Evolutionary conservation across 2,797 vertebrate species (phyloP).

Genomic region (Rhynchotus rufescens): DNA sequence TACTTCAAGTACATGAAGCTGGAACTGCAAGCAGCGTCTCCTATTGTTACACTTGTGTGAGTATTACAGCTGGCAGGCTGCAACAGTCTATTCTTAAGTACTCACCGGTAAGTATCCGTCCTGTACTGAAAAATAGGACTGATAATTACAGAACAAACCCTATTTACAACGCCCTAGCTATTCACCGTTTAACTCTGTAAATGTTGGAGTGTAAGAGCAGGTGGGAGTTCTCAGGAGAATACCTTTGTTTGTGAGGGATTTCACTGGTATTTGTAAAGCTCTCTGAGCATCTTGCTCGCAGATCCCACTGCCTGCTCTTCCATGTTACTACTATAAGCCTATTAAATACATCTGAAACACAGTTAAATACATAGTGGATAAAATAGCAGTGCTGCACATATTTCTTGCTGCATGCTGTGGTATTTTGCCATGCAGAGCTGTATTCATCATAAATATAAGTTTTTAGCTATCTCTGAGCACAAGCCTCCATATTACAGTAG

Average conservation of each 20-base stretch:
- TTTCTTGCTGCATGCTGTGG: background rate
- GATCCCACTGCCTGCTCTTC: background rate
- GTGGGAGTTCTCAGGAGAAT: background rate
- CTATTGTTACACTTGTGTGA: slow-evolving; percentile 75
- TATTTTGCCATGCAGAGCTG: background rate
- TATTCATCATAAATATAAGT: too few relatives aligned
- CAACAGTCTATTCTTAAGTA: too few relatives aligned
- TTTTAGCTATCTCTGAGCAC: background rate
- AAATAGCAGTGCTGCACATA: too few relatives aligned
- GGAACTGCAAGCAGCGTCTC: slow-evolving; percentile 72
- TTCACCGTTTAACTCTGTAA: background rate
- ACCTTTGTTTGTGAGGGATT: background rate
- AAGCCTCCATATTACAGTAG: background rate
- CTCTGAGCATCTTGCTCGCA: background rate
- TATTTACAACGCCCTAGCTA: background rate
- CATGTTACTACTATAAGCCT: too few relatives aligned
- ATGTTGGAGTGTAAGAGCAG: background rate
- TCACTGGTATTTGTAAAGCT: background rate
- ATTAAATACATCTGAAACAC: background rate
- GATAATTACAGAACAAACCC: background rate
- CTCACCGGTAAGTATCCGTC: background rate
- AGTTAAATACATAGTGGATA: background rate
- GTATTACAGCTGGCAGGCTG: background rate
- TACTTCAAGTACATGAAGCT: slow-evolving; percentile 78
- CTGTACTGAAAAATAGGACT: background rate